Conservation (phyloP, 2,888 invertebrate genomes). For the Amphipyra tragopoginis region DNA sequence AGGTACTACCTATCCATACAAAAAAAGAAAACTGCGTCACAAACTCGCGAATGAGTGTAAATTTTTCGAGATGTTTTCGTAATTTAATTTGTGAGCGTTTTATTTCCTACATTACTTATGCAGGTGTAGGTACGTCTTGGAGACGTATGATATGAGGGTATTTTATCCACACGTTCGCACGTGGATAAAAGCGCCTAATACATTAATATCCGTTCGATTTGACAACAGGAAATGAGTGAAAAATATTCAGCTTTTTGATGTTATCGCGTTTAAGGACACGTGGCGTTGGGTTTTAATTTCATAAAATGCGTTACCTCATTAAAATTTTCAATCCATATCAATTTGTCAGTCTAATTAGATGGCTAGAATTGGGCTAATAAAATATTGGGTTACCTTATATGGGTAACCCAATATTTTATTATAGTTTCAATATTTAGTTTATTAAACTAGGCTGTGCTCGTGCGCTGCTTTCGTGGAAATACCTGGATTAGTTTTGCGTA, state of each 20-base stretch:
- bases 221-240: conserved; percentile 60
- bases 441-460: too few relatives aligned
- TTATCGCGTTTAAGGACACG: conserved; percentile 7
- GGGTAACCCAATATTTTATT: too few relatives aligned
- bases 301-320: conserved; percentile 9
- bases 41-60: conserved; percentile 2
- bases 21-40: not conserved
- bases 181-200: conserved; percentile 67
- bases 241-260: conserved; percentile 53
- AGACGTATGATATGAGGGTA: conserved; percentile 47
- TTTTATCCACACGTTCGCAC: conserved; percentile 54
- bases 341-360: too few relatives aligned
- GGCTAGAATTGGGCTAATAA: too few relatives aligned
- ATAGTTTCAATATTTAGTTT: too few relatives aligned
- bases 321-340: not conserved
- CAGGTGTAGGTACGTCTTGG: conserved; percentile 27
- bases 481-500: too few relatives aligned
- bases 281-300: conserved; percentile 15
- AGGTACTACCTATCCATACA: not conserved
- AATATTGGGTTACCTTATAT: too few relatives aligned
- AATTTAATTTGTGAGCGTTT: conserved; percentile 24
- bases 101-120: conserved; percentile 46
- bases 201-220: conserved; percentile 71
- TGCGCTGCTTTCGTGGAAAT: too few relatives aligned
- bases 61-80: not conserved